Base-by-base conservation (phyloP, 2,113 vertebrate genomes). In the Clarias magur region DNA sequence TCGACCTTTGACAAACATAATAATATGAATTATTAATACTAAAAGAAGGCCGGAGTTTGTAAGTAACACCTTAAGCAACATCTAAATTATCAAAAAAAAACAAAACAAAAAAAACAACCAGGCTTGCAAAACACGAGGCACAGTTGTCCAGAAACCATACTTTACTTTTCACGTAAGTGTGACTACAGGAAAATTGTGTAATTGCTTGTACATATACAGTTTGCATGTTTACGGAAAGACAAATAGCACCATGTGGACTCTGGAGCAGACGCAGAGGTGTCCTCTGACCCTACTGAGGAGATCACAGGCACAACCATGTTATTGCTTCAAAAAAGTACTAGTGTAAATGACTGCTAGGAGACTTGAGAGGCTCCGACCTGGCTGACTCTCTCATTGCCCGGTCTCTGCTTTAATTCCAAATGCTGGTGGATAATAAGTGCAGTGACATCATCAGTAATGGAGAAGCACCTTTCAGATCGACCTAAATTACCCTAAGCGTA, bases 371-470 rank as follows among this genome's bases (percentile, higher is more conserved):
- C 83, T 38, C 83, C 83, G 62, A 62, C 83, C 56, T 62, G 83
- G 34, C 56, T 75, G 82, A 34, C 30, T 27, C 65, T 30, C 53
- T 21, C 3, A 9, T 10, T 15, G 9, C 2, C 25, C 25, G 13
- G 25, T 68, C 38, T 67, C 17, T 2, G 38, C 60, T 53, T 67
- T 17, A 25, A 48, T 65, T 82, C n/a, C n/a, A 83, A 56, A 54
- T 6, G 54, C 21, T 2, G 65, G 42, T 17, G 48, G 48, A 53
- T 85, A 75, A 62, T 75, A 10, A 85, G 56, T 62, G 27, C 70
- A 13, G 34, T 84, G 83, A 84, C 68, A 75, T 73, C 83, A 84
- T 84, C 67, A 59, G 19, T 68, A 59, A 73, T 59, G 54, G 30
- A 84, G 27, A 38, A 7, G 54, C 67, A 59, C 27, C 38, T 73